phyloP scores from a whole-genome alignment of 1,140 invertebrate genomes.

The Drosophila murphyi region DNA sequence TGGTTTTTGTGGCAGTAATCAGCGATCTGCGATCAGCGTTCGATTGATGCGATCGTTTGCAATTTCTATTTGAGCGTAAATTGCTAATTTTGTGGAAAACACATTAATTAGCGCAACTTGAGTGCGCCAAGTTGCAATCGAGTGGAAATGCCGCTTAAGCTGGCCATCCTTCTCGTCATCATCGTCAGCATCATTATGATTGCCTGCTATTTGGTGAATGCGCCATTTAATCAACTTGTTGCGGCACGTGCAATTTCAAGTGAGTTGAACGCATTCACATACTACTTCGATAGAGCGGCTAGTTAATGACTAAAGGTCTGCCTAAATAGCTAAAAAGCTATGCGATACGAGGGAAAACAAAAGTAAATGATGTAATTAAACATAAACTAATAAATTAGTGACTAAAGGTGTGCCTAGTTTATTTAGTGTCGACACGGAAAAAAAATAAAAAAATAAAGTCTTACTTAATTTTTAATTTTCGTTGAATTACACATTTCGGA shows the following conservation, averaged over 20 bases:
- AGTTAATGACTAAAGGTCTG: slow-evolving; percentile 2
- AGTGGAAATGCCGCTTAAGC: slow-evolving; percentile 14
- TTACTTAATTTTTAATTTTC: too few species aligned
- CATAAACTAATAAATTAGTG: too few species aligned
- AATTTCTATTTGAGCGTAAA: slow-evolving; percentile 80
- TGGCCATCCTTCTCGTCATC: slow-evolving; percentile 38
- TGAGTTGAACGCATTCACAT: too few species aligned
- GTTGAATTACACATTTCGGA: too few species aligned
- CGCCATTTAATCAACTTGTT: slow-evolving; percentile 21
- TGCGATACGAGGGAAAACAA: too few species aligned
- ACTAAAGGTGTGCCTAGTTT: too few species aligned
- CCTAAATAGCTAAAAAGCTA: too few species aligned
- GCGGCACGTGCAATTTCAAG: slow-evolving; percentile 31
- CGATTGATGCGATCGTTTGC: slow-evolving; percentile 30
- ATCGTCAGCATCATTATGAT: slow-evolving; percentile 26
- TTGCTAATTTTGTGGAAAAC: slow-evolving; percentile 82
- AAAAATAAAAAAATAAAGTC: too few species aligned
- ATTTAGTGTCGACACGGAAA: too few species aligned
- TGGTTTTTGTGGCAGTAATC: slow-evolving; percentile 34
- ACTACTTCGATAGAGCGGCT: slow-evolving; percentile 4
- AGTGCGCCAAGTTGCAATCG: slow-evolving; percentile 54
- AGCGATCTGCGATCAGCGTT: slow-evolving; percentile 2
- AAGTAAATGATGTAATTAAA: too few species aligned
- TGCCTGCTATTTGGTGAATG: slow-evolving; percentile 36
- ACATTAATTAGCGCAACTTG: slow-evolving; percentile 83